Base-by-base conservation (phyloP, 1,140 invertebrate species). In the Harpegnathos saltator region DNA sequence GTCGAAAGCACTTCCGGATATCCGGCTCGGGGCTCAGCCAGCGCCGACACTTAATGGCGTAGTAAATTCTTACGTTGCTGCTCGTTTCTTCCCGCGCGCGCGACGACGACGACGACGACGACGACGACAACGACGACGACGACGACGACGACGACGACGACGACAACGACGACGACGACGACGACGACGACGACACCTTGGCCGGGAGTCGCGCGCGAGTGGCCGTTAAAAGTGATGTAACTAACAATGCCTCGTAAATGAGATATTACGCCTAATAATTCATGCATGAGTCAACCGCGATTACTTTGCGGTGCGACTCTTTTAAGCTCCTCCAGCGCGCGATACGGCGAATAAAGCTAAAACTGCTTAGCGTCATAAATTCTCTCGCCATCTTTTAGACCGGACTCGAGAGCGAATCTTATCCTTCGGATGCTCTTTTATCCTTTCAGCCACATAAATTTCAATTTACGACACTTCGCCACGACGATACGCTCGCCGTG, bases 61-160 rank as follows among this genome's bases (percentile, higher is more conserved):
- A 54, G 74, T 86, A 86, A 84, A 86, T 74, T 84, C 29, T 58
- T 59, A 54, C 33, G 38, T 75, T 66, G 65, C 62, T 52, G 68
- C 54, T 87, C 62, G 48, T 78, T 86, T 56, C 62, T 84, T 74
- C 38, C n/a, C 48, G 59, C 29, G n/a, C n/a, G n/a, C n/a, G n/a
- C n/a, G n/a, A n/a, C n/a, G n/a, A n/a, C n/a, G n/a, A n/a, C n/a
- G n/a, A n/a, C n/a, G n/a, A n/a, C n/a, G n/a, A n/a, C n/a, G n/a
- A n/a, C n/a, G n/a, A n/a, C n/a, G n/a, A n/a, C n/a, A n/a, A n/a
- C n/a, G n/a, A n/a, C n/a, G n/a, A n/a, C n/a, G n/a, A n/a, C n/a
- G n/a, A n/a, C n/a, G n/a, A n/a, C n/a, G n/a, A n/a, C n/a, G n/a
- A n/a, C n/a, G n/a, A n/a, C n/a, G n/a, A n/a, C n/a, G n/a, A n/a